A percentile compares a stretch with the other conserved stretches of the same genome.
Evolutionary conservation across 92 coral and sea anemone genomes (phyloP).

Genomic region (Epizoanthus fatuus): DNA sequence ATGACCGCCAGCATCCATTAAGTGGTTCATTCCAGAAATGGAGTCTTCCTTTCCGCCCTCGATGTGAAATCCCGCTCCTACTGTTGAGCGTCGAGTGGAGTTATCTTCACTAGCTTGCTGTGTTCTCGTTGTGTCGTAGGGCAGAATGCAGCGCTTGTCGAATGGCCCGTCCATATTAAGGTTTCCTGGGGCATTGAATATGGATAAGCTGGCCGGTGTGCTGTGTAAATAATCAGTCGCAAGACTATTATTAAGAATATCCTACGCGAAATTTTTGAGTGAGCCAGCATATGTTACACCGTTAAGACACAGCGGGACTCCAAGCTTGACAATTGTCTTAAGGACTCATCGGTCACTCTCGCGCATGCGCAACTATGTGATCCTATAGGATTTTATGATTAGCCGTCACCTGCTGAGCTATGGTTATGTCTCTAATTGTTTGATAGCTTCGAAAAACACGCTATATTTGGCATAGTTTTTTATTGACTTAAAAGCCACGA

Average conservation of each 20-base stretch:
- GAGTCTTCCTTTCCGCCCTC: slow-evolving; percentile 78
- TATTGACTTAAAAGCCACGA: slow-evolving; percentile 74
- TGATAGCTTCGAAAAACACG: slow-evolving; percentile 99
- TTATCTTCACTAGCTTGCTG: slow-evolving; percentile 79
- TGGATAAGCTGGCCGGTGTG: slow-evolving; percentile 81
- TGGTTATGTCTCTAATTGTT: slow-evolving; percentile 98
- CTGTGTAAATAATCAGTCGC: slow-evolving; percentile 87
- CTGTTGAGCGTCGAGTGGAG: slow-evolving; percentile 64
- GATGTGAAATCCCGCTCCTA: slow-evolving; percentile 68
- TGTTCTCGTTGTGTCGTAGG: slow-evolving; percentile 76
- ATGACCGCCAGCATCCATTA: slow-evolving; percentile 86
- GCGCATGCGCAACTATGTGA: slow-evolving; percentile 90
- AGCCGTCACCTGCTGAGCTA: slow-evolving; percentile 91
- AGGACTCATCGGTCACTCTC: slow-evolving; percentile 57
- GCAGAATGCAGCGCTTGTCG: slow-evolving; percentile 82
- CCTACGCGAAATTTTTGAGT: slow-evolving; percentile 90
- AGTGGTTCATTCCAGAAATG: slow-evolving; percentile 90
- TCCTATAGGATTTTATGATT: slow-evolving; percentile 94
- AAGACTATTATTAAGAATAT: slow-evolving; percentile 88
- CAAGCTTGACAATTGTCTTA: slow-evolving; percentile 84
- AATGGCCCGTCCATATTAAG: slow-evolving; percentile 86
- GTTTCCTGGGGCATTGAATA: slow-evolving; percentile 79
- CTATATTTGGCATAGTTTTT: slow-evolving; percentile 92
- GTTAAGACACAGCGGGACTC: slow-evolving; percentile 93
- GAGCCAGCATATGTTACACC: slow-evolving; percentile 97